Base-by-base conservation (phyloP, 2,888 invertebrate species). In the Apotomis betuletana region DNA sequence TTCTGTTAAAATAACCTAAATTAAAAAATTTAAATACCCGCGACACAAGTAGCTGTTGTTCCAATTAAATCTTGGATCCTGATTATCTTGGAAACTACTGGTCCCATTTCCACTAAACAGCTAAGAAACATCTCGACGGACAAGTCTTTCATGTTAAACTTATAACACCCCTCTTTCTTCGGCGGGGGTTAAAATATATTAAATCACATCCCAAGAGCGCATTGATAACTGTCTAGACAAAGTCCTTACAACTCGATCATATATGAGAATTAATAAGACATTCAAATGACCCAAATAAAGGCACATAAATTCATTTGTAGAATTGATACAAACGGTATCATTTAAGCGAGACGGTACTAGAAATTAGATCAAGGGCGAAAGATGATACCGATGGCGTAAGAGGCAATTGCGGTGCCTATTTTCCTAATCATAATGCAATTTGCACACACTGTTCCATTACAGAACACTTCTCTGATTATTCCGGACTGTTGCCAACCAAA, bases 331-430 rank as follows among this genome's bases (percentile, higher is more conserved):
- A 67, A 71, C 51, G 55, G 49, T 55, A 55, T 57, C 51, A 44
- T 71, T 61, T 57, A 36, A 57, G 49, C 38, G 60, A 60, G 61
- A 60, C 61, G 27, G 51, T 52, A 49, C 38, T 70, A 71, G 36
- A 71, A 41, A 71, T 67, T 57, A 57, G 71, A 71, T 57, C 71
- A 71, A 71, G 71, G 71, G 67, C 67, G 67, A n/a, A 49, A 62
- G 38, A 57, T n/a, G 57, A 57, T 27, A 67, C 49, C 12, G 67
- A 62, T 67, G 60, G 67, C 61, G 60, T 57, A 61, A 67, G 54
- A 65, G 46, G 55, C 55, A 55, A 55, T 65, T 62, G 15, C 46
- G 46, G 49, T 62, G 55, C 61, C 61, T 62, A 13, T 65, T 49
- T 51, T 57, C 49, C 5, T 49, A 49, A 51, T 10, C 58, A 46